These are phyloP conservation scores for Halcyon malimbica DNA, from an alignment of 2,113 vertebrate genomes.

Conservation along the genomic window DNA sequence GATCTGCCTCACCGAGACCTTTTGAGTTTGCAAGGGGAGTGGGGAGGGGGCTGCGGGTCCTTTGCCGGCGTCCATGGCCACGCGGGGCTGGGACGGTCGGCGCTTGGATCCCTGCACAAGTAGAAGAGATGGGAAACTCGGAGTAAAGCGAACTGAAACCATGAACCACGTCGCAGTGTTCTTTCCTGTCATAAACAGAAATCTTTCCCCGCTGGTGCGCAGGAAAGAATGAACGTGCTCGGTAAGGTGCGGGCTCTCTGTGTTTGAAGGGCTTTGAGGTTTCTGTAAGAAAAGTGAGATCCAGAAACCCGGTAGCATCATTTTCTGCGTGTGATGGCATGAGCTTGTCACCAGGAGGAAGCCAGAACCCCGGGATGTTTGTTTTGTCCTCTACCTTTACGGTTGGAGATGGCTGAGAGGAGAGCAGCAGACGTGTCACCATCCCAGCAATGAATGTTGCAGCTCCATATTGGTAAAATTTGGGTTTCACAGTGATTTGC, in stretches of 20 bases:
- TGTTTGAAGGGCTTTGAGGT: neutral
- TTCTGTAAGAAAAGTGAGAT: neutral
- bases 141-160: rapidly evolving
- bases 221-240: rapidly evolving
- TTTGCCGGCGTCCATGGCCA: rapidly evolving
- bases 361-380: neutral
- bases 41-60: neutral
- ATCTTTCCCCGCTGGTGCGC: neutral
- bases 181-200: neutral
- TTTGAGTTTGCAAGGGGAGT: neutral
- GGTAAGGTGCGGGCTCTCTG: neutral
- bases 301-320: rapidly evolving
- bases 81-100: rapidly evolving
- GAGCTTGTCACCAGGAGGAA: neutral
- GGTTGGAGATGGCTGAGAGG: neutral
- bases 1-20: neutral
- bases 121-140: rapidly evolving
- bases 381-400: neutral
- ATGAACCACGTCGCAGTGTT: rapidly evolving
- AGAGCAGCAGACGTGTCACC: neutral
- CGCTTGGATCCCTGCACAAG: rapidly evolving
- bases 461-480: neutral
- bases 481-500: neutral
- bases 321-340: rapidly evolving
- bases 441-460: neutral